Evolutionary conservation across 1,140 invertebrate genomes (phyloP).

Genomic region (Theocolax elegans): DNA sequence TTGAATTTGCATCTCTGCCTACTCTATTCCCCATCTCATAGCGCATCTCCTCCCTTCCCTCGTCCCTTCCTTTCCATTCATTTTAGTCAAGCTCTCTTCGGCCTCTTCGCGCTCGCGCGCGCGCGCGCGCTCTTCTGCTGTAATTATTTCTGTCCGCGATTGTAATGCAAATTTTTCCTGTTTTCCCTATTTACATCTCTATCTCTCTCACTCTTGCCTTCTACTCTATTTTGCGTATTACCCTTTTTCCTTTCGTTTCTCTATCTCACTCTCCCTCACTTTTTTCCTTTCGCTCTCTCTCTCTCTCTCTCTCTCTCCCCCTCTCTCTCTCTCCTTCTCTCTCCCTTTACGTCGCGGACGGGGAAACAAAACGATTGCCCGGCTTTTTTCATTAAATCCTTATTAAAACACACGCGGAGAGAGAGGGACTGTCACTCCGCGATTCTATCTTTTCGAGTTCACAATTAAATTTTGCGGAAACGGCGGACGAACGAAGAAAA

Average conservation of each 20-base stretch:
- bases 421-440: background rate
- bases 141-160: conserved; percentile 66
- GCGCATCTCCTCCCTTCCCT: conserved; percentile 7
- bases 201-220: conserved; percentile 35
- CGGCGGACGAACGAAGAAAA: background rate
- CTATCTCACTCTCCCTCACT: conserved; percentile 8
- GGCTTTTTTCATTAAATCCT: conserved; percentile 9
- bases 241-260: background rate
- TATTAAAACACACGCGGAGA: conserved; percentile 14
- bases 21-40: conserved; percentile 12
- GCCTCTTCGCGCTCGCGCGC: conserved; percentile 40
- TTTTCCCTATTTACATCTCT: conserved; percentile 53
- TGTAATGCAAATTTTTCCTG: conserved; percentile 66
- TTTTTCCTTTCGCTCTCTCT: conserved; percentile 25
- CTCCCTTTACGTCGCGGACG: background rate
- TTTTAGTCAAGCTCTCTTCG: conserved; percentile 13
- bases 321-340: background rate
- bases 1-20: conserved; percentile 55
- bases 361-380: background rate
- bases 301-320: background rate
- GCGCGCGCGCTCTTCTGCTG: conserved; percentile 57
- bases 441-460: conserved; percentile 1
- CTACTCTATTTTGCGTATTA: conserved; percentile 33
- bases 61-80: conserved; percentile 32
- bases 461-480: conserved; percentile 13